These are phyloP conservation scores for Odocoileus virginianus DNA, from an alignment of 2,113 vertebrate species.

Conservation along the genomic window DNA sequence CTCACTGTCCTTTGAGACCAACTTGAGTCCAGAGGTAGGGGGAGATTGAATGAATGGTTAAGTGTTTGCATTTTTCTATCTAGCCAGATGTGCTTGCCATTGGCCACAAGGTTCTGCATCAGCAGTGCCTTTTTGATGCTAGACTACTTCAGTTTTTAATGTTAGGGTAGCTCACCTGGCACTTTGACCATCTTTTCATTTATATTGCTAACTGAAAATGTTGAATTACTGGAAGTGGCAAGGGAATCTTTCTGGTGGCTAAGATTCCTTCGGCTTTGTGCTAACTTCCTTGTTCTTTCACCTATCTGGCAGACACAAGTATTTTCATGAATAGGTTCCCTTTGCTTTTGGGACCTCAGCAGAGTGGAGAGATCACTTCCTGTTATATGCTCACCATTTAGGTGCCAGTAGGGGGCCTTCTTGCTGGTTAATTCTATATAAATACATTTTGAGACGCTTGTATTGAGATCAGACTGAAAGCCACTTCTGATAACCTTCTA, in stretches of 20 bases:
- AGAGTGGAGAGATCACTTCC: slow-evolving; percentile 1
- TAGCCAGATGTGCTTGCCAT: not conserved
- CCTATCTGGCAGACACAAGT: not conserved
- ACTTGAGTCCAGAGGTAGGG: not conserved
- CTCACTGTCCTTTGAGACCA: not conserved
- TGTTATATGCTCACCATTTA: not conserved
- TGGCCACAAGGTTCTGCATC: not conserved
- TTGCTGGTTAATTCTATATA: slow-evolving; percentile 10
- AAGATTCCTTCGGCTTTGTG: not conserved
- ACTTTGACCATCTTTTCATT: not conserved
- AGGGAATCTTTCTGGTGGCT: not conserved
- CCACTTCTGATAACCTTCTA: not conserved
- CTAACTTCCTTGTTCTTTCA: slow-evolving; percentile 6
- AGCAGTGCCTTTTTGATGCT: not conserved
- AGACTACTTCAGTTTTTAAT: not conserved
- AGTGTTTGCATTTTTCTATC: not conserved
- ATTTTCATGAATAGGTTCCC: slow-evolving; percentile 7
- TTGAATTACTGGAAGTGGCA: not conserved
- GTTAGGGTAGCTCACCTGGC: not conserved
- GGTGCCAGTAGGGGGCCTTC: not conserved
- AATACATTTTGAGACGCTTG: not conserved
- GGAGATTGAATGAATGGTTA: not conserved
- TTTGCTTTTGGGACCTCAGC: not conserved
- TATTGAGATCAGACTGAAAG: slow-evolving; percentile 23
- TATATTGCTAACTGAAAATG: not conserved